Base-by-base conservation (phyloP, 2,888 invertebrate genomes). In the Eristalinus sepulchralis region DNA sequence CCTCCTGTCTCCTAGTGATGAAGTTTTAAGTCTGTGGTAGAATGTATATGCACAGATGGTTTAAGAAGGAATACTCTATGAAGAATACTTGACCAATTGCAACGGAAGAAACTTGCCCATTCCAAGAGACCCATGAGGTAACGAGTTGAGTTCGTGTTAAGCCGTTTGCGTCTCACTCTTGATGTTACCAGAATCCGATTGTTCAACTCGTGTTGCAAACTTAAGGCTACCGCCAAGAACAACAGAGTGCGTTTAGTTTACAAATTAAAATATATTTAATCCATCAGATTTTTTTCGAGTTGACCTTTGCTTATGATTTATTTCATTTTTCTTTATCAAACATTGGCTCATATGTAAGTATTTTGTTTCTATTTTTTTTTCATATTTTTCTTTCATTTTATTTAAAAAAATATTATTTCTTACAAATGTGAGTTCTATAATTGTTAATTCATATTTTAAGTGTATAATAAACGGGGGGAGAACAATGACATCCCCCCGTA, bases 341-440 rank as follows among this genome's bases (percentile, higher is more conserved):
- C 55, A 70, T 71, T 79, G 63, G 53, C 70, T 67, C 71, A 13
- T 59, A 34, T 71, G 47, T 76, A 59, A 66, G 24, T 22, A 34
- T 76, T 66, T 71, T 53, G 27, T 22, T 47, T 59, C 36, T 27
- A 39, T 64, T 63, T 34, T 11, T 78, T 60, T 63, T 53, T 13
- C 31, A 63, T 82, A 70, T 77, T 27, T 63, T 36, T 33, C 77
- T 76, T 63, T n/a, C 31, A 27, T 70, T 77, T 71, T 85, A 68
- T 82, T 85, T 86, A 86, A 86, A 86, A 86, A 86, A 86, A 86
- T 86, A 86, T 84, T 67, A 63, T 85, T 85, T 82, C 78, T 86
- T 86, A 86, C 82, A 86, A 86, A 82, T 86, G 82, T 86, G 81
- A 76, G 67, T 81, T 82, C 55, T 81, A 66, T 64, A 78, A 68